Conservation (phyloP, 2,113 vertebrate genomes). For the Tretioscincus oriximinensis region DNA sequence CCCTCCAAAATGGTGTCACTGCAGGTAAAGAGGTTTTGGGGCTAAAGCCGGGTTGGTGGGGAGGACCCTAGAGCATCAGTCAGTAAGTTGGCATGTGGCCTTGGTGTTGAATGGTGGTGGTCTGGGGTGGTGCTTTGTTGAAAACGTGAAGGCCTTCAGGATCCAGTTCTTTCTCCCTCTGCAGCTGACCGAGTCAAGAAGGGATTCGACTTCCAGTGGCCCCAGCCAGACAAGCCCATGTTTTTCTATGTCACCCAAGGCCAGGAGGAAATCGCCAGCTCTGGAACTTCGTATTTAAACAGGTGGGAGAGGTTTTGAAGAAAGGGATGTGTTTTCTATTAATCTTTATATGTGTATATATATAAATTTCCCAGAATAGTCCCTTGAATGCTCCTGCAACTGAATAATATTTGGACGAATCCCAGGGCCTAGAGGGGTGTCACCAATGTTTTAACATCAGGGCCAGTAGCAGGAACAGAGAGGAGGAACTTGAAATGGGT, state of each 20-base stretch:
- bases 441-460: too few species aligned
- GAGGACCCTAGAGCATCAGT: not conserved
- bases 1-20: constrained; percentile 94
- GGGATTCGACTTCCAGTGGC: constrained; percentile 99
- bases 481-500: too few species aligned
- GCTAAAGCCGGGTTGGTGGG: too few species aligned
- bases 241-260: constrained; percentile 99
- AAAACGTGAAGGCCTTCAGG: not conserved
- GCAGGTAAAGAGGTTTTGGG: constrained; percentile 82
- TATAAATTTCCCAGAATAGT: too few species aligned
- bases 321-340: too few species aligned
- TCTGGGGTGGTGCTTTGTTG: not conserved
- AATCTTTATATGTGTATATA: too few species aligned
- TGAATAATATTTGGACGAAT: too few species aligned
- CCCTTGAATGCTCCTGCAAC: too few species aligned
- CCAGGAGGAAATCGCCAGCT: constrained; percentile 98
- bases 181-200: constrained; percentile 96
- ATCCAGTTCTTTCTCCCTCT: not conserved
- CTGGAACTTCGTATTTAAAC: constrained; percentile 97
- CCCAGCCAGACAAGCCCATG: constrained; percentile 98
- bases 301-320: constrained; percentile 72
- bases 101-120: accelerated
- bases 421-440: too few species aligned
- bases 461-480: too few species aligned
- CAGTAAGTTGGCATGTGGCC: not conserved